phyloP scores from a whole-genome alignment of 2,113 vertebrate genomes.

The Tachysurus vachellii region DNA sequence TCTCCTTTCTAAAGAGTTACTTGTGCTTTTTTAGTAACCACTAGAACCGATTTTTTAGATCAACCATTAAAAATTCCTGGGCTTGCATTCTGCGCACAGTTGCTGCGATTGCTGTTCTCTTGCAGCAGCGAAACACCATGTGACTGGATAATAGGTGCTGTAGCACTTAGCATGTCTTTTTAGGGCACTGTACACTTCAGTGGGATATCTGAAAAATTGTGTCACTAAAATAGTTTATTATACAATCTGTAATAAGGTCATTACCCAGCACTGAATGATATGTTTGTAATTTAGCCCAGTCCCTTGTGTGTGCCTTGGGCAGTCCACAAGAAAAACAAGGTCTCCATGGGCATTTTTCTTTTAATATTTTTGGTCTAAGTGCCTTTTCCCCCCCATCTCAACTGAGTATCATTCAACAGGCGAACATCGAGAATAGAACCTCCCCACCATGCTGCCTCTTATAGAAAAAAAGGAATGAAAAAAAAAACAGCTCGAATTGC shows the following conservation, averaged over 20 bases:
- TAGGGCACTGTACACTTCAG: not conserved
- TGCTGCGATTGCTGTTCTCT: conserved; percentile 13
- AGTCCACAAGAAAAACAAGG: conserved; percentile 60
- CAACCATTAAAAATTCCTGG: not conserved
- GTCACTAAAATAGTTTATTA: conserved; percentile 26
- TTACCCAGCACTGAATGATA: conserved; percentile 29
- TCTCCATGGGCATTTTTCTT: conserved; percentile 57
- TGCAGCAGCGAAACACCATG: not conserved
- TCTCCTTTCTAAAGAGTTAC: not conserved
- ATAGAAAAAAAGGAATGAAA: conserved; percentile 30
- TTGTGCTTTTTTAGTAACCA: not conserved
- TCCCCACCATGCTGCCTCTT: not conserved
- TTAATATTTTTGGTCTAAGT: conserved; percentile 66
- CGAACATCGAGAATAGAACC: conserved; percentile 59
- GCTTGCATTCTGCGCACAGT: not conserved
- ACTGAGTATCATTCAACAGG: conserved; percentile 70
- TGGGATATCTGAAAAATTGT: conserved; percentile 9
- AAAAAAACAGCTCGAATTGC: conserved; percentile 57
- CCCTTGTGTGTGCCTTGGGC: conserved; percentile 51
- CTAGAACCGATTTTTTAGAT: not conserved
- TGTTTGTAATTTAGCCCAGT: conserved; percentile 19
- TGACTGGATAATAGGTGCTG: not conserved
- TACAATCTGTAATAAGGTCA: conserved; percentile 5
- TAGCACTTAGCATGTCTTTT: not conserved
- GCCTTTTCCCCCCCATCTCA: conserved; percentile 63